Evolutionary conservation across 37 sponge, comb jelly and placozoan species (phyloP), one percentile per base, ranked within the genome.

Genomic region (Axinella damicornis): DNA sequence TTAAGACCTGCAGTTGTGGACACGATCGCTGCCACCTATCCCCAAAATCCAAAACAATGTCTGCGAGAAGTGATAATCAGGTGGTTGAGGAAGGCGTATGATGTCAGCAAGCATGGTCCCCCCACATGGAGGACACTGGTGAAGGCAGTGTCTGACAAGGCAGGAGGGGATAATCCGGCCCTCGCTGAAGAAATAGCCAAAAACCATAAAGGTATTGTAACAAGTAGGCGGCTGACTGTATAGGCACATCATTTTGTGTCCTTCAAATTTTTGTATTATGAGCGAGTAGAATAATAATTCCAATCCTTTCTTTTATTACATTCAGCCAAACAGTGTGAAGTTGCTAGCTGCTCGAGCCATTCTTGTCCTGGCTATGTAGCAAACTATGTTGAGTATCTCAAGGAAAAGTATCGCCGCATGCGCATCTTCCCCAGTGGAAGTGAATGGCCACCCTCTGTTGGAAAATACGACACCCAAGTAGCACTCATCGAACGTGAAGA

Each of bases 391-490:
- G 11, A 2, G 11, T 73, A 73, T 28, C 73, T 73, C 0, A 73
- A 73, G 27, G 22, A 38, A 40, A 52, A 40, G 53, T 73, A 73
- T 52, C 16, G 17, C 21, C 28, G 52, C 22, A 21, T 28, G 53
- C 22, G 13, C 41, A 16, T 73, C 28, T 30, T 41, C 2, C 52
- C 30, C 2, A 9, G 9, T 46, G 41, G 53, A 52, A 28, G 41
- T 25, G 30, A 39, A 73, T 73, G 73, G 73, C 73, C 73, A 5
- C 73, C 73, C n/a, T 30, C 73, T 13, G 39, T 40, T 24, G 39
- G 73, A n/a, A 52, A 73, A 2, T 30, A n/a, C 5, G 35, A 53
- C 38, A 34, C 53, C 1, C 35, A 73, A 52, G n/a, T 73, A 53
- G 53, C 73, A 28, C 54, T 73, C 28, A 73, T 73, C 11, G 25